Percentiles rank a stretch among this genome's conserved stretches.
phyloP scores from a whole-genome alignment of 2,113 vertebrate genomes.

The Pampusana beccarii region DNA sequence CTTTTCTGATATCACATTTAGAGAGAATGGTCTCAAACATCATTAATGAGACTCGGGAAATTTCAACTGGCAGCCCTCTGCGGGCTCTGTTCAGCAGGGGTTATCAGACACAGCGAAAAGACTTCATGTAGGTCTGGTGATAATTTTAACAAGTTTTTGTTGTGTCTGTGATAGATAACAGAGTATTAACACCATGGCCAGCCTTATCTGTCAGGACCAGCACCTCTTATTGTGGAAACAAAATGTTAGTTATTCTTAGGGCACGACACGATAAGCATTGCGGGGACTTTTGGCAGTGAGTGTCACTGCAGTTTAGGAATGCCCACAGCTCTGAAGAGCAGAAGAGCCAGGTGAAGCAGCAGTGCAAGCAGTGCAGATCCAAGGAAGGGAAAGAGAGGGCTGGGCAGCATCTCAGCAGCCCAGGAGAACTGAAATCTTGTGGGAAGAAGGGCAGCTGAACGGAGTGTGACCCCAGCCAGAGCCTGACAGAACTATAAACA shows the following conservation, averaged over 20 bases:
- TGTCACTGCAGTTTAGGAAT: background rate
- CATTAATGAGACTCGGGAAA: background rate
- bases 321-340: background rate
- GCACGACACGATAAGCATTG: background rate
- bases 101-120: background rate
- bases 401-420: background rate
- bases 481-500: background rate
- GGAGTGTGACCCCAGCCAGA: background rate
- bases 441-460: background rate
- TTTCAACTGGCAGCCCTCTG: background rate
- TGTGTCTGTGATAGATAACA: background rate
- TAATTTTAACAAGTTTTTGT: background rate
- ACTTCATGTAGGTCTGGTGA: background rate
- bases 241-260: background rate
- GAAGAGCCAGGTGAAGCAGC: background rate
- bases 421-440: background rate
- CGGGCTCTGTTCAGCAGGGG: background rate
- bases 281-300: background rate
- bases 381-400: background rate
- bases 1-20: background rate
- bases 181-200: background rate
- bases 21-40: background rate
- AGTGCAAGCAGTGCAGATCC: background rate
- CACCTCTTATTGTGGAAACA: background rate
- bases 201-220: background rate